Conservation (phyloP, 2,888 invertebrate species). For the Watsonalla binaria region DNA sequence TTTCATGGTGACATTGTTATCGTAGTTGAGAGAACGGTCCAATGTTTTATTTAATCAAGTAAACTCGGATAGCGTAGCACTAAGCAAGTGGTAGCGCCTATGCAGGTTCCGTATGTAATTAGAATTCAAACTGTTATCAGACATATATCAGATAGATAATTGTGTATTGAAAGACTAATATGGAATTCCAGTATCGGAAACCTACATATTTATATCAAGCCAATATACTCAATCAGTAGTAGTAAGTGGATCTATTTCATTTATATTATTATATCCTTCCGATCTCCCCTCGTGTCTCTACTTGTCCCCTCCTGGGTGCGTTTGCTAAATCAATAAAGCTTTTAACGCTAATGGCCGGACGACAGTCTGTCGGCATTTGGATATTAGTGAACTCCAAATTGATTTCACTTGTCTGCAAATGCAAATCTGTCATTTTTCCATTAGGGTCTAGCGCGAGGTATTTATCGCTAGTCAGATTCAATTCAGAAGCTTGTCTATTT, state of each 20-base stretch:
- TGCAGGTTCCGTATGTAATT: too few species aligned
- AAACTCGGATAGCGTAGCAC: conserved; percentile 19
- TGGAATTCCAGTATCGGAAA: too few species aligned
- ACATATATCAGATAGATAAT: too few species aligned
- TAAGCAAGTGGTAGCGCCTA: neutral
- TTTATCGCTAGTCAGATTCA: neutral
- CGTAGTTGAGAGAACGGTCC: conserved; percentile 12
- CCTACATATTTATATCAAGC: neutral
- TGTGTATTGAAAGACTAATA: too few species aligned
- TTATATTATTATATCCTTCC: conserved; percentile 4
- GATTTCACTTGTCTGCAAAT: conserved; percentile 7
- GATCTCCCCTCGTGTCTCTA: conserved; percentile 11
- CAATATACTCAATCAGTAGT: conserved; percentile 4
- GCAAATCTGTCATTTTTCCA: conserved; percentile 9
- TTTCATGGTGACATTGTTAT: conserved; percentile 8
- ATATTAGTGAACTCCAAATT: conserved; percentile 9
- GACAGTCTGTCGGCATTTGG: conserved; percentile 12
- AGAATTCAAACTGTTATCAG: too few species aligned
- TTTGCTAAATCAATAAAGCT: conserved; percentile 59
- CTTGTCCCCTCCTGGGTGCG: conserved; percentile 22
- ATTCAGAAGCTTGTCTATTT: neutral
- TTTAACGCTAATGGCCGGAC: conserved; percentile 48
- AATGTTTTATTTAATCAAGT: conserved; percentile 34
- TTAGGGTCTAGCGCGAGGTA: neutral
- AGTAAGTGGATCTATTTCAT: conserved; percentile 9